phyloP scores from a whole-genome alignment of 2,888 invertebrate genomes.

The Ceratothoa steindachneri region DNA sequence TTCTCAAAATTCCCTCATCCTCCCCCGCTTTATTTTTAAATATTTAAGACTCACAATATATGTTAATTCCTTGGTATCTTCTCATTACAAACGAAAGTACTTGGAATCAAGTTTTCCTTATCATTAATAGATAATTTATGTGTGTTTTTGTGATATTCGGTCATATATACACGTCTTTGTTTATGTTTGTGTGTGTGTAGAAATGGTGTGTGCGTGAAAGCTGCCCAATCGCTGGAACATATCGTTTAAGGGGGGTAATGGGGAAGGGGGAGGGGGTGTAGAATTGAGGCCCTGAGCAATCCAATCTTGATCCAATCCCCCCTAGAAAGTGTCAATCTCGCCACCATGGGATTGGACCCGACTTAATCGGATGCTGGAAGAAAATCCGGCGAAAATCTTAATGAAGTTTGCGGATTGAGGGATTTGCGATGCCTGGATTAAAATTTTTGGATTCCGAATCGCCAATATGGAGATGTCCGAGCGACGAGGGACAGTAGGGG shows the following conservation, averaged over 20 bases:
- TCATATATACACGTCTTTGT: not conserved
- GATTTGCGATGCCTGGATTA: constrained; percentile 2
- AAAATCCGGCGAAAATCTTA: constrained; percentile 13
- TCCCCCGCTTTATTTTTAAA: no score
- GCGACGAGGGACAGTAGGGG: no score
- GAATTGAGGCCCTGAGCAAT: not conserved
- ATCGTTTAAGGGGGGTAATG: no score
- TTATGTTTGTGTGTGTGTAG: not conserved
- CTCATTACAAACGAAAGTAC: no score
- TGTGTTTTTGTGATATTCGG: not conserved
- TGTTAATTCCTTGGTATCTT: no score
- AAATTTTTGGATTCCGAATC: constrained; percentile 1
- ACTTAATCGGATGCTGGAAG: constrained; percentile 1
- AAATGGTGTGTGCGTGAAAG: no score
- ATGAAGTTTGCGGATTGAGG: constrained; percentile 12
- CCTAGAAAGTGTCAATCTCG: constrained; percentile 9
- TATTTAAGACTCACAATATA: no score
- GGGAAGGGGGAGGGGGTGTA: no score
- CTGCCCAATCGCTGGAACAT: no score
- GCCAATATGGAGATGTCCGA: constrained; percentile 4
- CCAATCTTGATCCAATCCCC: not conserved
- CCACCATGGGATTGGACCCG: constrained; percentile 4
- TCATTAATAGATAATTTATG: no score
- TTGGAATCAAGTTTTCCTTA: no score
- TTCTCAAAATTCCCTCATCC: no score